These are phyloP conservation scores for Caenorhabditis remanei DNA, from an alignment of 1,140 invertebrate species.

Conservation along the genomic window DNA sequence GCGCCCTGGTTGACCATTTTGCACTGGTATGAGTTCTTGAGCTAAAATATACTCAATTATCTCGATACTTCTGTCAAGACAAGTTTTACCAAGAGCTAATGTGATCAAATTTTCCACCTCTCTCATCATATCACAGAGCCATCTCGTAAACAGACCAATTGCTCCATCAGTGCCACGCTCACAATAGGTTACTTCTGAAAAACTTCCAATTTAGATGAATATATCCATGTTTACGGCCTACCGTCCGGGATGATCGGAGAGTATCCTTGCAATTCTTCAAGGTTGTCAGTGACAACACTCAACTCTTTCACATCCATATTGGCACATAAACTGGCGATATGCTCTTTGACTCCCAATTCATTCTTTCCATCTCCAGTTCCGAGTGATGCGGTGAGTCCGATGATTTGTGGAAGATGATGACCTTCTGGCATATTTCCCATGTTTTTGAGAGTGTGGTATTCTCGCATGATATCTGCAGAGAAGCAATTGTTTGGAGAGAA, in stretches of 20 bases:
- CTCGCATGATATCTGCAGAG: constrained; percentile 65
- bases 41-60: background rate
- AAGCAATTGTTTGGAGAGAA: background rate
- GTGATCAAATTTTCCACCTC: background rate
- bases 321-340: constrained; percentile 64
- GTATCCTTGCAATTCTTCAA: background rate
- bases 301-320: constrained; percentile 61
- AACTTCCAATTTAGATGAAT: background rate
- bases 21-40: background rate
- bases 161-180: background rate
- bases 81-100: background rate
- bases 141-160: background rate
- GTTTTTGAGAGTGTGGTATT: constrained; percentile 48
- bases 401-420: constrained; percentile 70
- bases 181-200: constrained; percentile 7
- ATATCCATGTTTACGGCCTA: background rate
- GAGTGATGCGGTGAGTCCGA: constrained; percentile 79
- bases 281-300: constrained; percentile 16
- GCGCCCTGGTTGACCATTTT: background rate
- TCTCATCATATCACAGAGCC: background rate
- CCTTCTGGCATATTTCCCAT: constrained; percentile 29
- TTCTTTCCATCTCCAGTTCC: constrained; percentile 77
- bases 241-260: background rate
- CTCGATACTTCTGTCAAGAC: background rate
- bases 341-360: constrained; percentile 3